A percentile compares a stretch with the other conserved stretches of the same genome.
Evolutionary conservation across 2,113 vertebrate species (phyloP).

Genomic region (Paracanthobrama guichenoti): DNA sequence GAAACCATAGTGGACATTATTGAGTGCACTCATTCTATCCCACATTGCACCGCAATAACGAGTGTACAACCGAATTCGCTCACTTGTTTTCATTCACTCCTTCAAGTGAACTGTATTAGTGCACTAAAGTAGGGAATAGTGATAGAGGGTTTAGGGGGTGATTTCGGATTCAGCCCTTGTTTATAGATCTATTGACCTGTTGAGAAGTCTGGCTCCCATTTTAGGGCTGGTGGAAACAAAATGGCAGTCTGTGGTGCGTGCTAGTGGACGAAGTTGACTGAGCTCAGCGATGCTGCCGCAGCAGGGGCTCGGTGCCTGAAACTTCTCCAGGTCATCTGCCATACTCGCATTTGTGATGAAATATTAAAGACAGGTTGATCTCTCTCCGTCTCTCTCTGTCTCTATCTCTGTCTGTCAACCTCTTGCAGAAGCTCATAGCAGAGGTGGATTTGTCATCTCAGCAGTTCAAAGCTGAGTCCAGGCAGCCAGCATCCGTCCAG

Average conservation of each 20-base stretch:
- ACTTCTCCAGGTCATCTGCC: constrained; percentile 30
- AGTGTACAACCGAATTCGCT: too few species aligned
- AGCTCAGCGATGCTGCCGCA: constrained; percentile 22
- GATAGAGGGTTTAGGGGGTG: too few species aligned
- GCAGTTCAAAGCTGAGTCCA: constrained; percentile 38
- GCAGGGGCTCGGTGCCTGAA: constrained; percentile 21
- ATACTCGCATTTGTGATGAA: constrained; percentile 46
- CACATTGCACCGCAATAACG: too few species aligned
- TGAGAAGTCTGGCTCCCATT: constrained; percentile 4
- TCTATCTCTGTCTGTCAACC: constrained; percentile 41
- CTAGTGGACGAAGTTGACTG: constrained; percentile 28
- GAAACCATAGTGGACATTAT: too few species aligned
- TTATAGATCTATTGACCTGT: not conserved
- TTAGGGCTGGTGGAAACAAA: constrained; percentile 22
- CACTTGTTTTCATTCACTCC: too few species aligned
- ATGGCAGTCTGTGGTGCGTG: constrained; percentile 30
- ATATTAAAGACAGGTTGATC: constrained; percentile 50
- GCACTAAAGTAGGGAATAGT: too few species aligned
- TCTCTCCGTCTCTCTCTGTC: constrained; percentile 26
- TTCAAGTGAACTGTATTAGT: too few species aligned
- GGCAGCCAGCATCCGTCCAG: not conserved
- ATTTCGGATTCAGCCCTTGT: too few species aligned
- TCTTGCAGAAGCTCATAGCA: constrained; percentile 22
- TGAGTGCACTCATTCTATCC: too few species aligned
- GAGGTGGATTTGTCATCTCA: constrained; percentile 39